Evolutionary conservation across 1,140 invertebrate genomes (phyloP), one percentile per base, ranked within the genome.

Genomic region (Halictus rubicundus): DNA sequence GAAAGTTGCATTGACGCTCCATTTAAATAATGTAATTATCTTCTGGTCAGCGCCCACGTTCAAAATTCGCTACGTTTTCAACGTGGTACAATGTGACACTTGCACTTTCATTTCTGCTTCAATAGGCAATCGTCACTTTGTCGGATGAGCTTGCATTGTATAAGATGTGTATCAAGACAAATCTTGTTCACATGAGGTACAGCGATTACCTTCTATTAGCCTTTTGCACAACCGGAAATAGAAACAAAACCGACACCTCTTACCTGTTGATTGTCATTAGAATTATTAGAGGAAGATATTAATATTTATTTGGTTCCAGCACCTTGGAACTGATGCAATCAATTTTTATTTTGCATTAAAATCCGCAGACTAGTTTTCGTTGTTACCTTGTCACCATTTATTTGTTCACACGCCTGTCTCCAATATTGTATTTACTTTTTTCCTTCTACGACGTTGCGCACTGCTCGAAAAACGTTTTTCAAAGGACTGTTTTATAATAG

Each of bases 1-100:
- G 76, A 78, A 72, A 32, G 60, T 52, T 78, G 49, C 68, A 72
- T 78, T 72, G 59, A 64, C 68, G 27, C 60, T 57, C 61, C 49
- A 46, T 64, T 57, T n/a, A n/a, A 52, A 57, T 57, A n/a, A 57
- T 57, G 21, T 57, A 52, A 59, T 39, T 52, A 42, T 49, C 23
- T 65, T 10, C 10, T 68, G 8, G 65, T 46, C 9, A 7, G 46
- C 21, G 10, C 10, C 16, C 54, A 16, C 27, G 23, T 21, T 39
- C n/a, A 37, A 63, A 70, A 71, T 78, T 71, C 42, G 32, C 32
- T n/a, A 71, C 59, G 68, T 78, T 78, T 54, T 27, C 23, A 59
- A 65, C 37, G 14, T 6, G 16, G 16, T 27, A 16, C n/a, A 12
- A 16, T 10, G 49, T 42, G 14, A 42, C 21, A 8, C 27, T 57